A percentile compares a stretch with the other conserved stretches of the same genome.
Evolutionary conservation across 1,140 invertebrate genomes (phyloP).

Genomic region (Pseudomyrmex concolor): DNA sequence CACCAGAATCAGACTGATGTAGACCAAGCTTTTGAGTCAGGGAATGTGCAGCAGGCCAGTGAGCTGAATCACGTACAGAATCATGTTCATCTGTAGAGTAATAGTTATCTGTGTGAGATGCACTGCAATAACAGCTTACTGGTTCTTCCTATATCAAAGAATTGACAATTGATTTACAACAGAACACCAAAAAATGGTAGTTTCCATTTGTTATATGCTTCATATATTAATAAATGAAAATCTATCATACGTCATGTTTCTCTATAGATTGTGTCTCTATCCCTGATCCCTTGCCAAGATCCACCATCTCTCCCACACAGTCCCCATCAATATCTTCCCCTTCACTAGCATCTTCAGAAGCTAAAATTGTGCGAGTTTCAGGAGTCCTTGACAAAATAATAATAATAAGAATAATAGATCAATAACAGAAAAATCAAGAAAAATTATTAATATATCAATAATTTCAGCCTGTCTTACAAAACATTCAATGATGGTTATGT

Average conservation of each 20-base stretch:
- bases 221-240: constrained; percentile 6
- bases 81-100: constrained; percentile 89
- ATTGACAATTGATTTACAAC: neutral
- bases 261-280: constrained; percentile 78
- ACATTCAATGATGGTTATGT: too few species aligned
- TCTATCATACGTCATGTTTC: constrained; percentile 80
- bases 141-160: constrained; percentile 83
- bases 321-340: constrained; percentile 79
- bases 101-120: constrained; percentile 89
- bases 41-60: constrained; percentile 78
- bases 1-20: constrained; percentile 88
- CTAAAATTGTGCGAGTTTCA: constrained; percentile 77
- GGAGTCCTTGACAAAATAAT: constrained; percentile 74
- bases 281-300: constrained; percentile 76
- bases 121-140: constrained; percentile 89
- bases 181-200: neutral
- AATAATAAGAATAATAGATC: neutral
- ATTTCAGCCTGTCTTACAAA: too few species aligned
- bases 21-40: constrained; percentile 84
- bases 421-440: neutral
- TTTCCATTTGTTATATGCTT: constrained; percentile 2
- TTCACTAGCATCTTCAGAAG: constrained; percentile 80
- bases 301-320: constrained; percentile 79
- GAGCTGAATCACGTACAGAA: constrained; percentile 84
- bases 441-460: neutral